Percentiles rank a stretch among this genome's conserved stretches.
Conservation (phyloP, 1,140 invertebrate species). For the Harpegnathos saltator region DNA sequence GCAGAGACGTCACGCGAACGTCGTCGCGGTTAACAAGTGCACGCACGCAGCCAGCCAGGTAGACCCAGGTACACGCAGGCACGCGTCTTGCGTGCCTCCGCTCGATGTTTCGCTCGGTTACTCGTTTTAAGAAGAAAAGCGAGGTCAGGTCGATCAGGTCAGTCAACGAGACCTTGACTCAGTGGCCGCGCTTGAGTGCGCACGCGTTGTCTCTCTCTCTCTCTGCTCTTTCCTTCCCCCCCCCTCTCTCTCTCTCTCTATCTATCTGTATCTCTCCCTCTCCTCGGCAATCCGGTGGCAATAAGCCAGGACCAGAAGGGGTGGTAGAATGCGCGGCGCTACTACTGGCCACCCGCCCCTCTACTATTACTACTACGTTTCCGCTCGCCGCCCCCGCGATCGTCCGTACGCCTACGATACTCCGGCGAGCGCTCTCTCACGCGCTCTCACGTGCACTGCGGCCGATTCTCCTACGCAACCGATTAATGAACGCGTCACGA, state of each 20-base stretch:
- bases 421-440: constrained; percentile 5
- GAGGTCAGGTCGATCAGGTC: constrained; percentile 79
- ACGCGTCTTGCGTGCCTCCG: constrained; percentile 29
- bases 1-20: neutral
- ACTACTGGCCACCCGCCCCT: constrained; percentile 20
- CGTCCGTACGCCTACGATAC: constrained; percentile 48
- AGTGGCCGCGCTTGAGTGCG: constrained; percentile 73
- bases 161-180: constrained; percentile 79
- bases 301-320: constrained; percentile 38
- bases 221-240: constrained; percentile 3
- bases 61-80: neutral
- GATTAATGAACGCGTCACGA: constrained; percentile 73
- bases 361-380: constrained; percentile 66
- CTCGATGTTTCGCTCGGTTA: constrained; percentile 50
- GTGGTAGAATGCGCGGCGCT: constrained; percentile 14
- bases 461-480: constrained; percentile 67
- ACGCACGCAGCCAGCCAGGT: constrained; percentile 2
- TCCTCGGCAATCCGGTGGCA: constrained; percentile 23
- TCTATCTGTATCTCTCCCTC: neutral
- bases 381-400: constrained; percentile 33
- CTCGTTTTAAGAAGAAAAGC: constrained; percentile 71
- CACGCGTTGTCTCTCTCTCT: constrained; percentile 58
- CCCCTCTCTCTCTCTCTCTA: neutral
- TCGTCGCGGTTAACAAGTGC: neutral
- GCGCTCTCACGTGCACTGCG: constrained; percentile 50